A percentile compares a stretch with the other conserved stretches of the same genome.
These are phyloP conservation scores for Amblyopsis hoosieri DNA, from an alignment of 2,797 vertebrate species.

Conservation along the genomic window DNA sequence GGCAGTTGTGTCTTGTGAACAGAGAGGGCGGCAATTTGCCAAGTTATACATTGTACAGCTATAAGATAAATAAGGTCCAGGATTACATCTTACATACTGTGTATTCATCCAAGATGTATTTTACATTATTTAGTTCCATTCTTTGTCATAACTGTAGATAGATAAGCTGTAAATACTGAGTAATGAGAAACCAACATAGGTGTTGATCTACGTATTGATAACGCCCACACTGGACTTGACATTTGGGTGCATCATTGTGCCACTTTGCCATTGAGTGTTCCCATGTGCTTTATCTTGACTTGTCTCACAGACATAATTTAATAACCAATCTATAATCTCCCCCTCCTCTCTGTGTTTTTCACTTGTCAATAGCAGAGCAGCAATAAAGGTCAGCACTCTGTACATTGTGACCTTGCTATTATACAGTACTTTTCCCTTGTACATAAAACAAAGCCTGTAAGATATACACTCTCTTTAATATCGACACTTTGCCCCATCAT, in stretches of 20 bases:
- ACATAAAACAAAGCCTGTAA: neutral
- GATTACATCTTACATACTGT: too few relatives aligned
- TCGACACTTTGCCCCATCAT: neutral
- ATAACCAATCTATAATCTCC: conserved; percentile 5
- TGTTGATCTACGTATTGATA: neutral
- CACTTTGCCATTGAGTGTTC: neutral
- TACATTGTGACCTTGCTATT: conserved; percentile 17
- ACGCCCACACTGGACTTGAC: neutral
- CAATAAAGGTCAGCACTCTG: conserved; percentile 12
- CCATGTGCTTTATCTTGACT: neutral
- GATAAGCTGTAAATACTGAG: too few relatives aligned
- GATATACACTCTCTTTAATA: neutral
- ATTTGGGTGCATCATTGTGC: neutral
- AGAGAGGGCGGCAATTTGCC: too few relatives aligned
- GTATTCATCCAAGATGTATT: too few relatives aligned
- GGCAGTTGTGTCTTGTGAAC: too few relatives aligned
- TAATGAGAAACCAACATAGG: neutral
- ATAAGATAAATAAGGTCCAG: too few relatives aligned
- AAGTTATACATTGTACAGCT: too few relatives aligned
- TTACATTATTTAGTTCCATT: too few relatives aligned
- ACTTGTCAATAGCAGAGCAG: neutral
- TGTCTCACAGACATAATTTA: conserved; percentile 1
- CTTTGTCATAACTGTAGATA: too few relatives aligned
- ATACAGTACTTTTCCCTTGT: neutral
- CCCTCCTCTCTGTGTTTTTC: neutral